Evolutionary conservation across 2,888 invertebrate species (phyloP), one percentile per base, ranked within the genome.

Genomic region (Branchipolynoe longqiensis): DNA sequence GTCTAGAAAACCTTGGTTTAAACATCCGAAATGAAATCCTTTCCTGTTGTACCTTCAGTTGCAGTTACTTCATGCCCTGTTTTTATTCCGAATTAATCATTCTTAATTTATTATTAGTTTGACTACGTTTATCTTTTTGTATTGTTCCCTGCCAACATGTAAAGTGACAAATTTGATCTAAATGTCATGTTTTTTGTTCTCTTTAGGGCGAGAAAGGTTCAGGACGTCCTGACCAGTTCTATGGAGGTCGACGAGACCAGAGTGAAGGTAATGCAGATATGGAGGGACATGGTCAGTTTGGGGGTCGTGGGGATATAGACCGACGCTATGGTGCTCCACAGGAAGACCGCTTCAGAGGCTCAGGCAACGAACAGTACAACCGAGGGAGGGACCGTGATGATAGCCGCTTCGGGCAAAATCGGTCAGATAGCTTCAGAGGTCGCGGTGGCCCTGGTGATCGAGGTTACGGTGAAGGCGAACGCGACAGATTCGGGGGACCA

Each of bases 151-250:
- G n/a, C n/a, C n/a, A n/a, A n/a, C n/a, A n/a, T n/a, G n/a, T n/a
- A n/a, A n/a, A n/a, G n/a, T n/a, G n/a, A n/a, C n/a, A n/a, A n/a
- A n/a, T n/a, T n/a, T n/a, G n/a, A n/a, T n/a, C n/a, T n/a, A n/a
- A n/a, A n/a, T n/a, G n/a, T n/a, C n/a, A n/a, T n/a, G n/a, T n/a
- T 59, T 59, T 64, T 1, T 31, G 8, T 64, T 14, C 38, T 33
- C 38, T n/a, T n/a, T 38, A 69, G 69, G 36, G 69, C 38, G 62
- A 62, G 31, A 8, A 6, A 3, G 38, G 69, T 0, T 38, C 12
- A n/a, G 36, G 69, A 36, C 69, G 36, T 69, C 69, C 33, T 14
- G 69, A 69, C 36, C 69, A 69, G 38, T 69, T 69, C 38, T 25
- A 33, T 38, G 36, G 69, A 0, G 38, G 69, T 33, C 69, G 38